A percentile compares a stretch with the other conserved stretches of the same genome.
phyloP scores from a whole-genome alignment of 1,140 invertebrate species.

The Drosophila rhopaloa region DNA sequence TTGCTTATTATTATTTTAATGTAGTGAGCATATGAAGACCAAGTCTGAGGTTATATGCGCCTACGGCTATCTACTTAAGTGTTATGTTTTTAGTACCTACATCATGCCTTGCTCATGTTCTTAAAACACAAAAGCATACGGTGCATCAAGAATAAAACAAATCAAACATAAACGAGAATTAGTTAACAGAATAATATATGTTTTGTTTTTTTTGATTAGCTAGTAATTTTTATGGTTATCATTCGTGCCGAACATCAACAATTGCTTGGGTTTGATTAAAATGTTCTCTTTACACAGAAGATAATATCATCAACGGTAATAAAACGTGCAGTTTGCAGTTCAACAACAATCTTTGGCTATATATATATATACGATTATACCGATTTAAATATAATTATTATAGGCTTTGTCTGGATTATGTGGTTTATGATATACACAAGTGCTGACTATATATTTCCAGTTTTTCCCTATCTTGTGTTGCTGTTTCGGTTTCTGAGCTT shows the following conservation, averaged over 20 bases:
- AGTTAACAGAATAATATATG: constrained; percentile 21
- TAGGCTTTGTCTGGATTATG: constrained; percentile 63
- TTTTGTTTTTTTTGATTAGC: constrained; percentile 25
- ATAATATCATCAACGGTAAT: constrained; percentile 83
- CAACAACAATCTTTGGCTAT: constrained; percentile 67
- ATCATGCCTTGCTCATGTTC: constrained; percentile 64
- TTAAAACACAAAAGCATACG: constrained; percentile 41
- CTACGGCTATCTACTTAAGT: constrained; percentile 62
- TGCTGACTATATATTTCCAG: constrained; percentile 34
- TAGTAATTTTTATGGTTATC: constrained; percentile 58
- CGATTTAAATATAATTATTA: constrained; percentile 50
- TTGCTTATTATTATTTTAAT: constrained; percentile 7
- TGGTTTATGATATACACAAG: constrained; percentile 71
- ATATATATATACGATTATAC: constrained; percentile 33
- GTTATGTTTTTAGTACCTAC: constrained; percentile 50
- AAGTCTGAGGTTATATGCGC: constrained; percentile 76
- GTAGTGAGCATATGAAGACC: constrained; percentile 66
- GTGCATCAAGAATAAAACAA: constrained; percentile 17
- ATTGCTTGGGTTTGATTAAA: constrained; percentile 78
- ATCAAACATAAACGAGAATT: constrained; percentile 28
- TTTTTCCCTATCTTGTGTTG: constrained; percentile 37
- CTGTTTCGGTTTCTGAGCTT: constrained; percentile 47
- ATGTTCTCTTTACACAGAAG: constrained; percentile 59
- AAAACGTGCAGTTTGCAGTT: constrained; percentile 70
- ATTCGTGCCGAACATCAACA: constrained; percentile 78